Evolutionary conservation across 2,888 invertebrate genomes (phyloP).

Genomic region (Omphaloscelis lunosa): DNA sequence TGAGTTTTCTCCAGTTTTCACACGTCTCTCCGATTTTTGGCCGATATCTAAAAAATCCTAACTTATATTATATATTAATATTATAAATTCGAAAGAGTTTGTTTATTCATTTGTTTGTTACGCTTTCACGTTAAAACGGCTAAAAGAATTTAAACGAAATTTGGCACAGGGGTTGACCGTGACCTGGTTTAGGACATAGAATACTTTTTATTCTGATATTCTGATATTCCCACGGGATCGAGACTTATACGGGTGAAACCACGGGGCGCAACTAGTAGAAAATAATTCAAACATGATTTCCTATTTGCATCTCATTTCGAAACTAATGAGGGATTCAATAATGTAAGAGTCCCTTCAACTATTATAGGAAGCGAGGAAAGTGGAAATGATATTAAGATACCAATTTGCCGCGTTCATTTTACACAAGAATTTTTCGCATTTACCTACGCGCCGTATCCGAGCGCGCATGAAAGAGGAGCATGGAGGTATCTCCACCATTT

Average conservation of each 20-base stretch:
- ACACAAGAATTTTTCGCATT: slow-evolving; percentile 38
- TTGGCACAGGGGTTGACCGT: too few species aligned
- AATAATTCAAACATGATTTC: slow-evolving; percentile 8
- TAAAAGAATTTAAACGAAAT: too few species aligned
- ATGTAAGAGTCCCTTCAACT: slow-evolving; percentile 25
- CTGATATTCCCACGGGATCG: too few species aligned
- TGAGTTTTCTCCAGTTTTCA: background rate
- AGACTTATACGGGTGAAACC: too few species aligned
- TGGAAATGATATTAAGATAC: slow-evolving; percentile 43
- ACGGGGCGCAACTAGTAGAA: too few species aligned
- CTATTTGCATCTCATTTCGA: slow-evolving; percentile 11
- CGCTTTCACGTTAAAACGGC: too few species aligned
- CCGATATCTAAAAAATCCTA: background rate
- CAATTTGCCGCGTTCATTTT: slow-evolving; percentile 57
- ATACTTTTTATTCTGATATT: too few species aligned
- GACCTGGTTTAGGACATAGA: too few species aligned
- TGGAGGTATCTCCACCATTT: background rate
- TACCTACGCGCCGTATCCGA: slow-evolving; percentile 2
- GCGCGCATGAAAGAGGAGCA: background rate
- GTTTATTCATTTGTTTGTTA: too few species aligned
- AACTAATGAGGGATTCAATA: slow-evolving; percentile 43
- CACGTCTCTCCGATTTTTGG: background rate
- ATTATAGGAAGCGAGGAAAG: slow-evolving; percentile 26
- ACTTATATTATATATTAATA: too few species aligned
- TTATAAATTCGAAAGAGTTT: too few species aligned